phyloP scores from a whole-genome alignment of 2,113 vertebrate species.

The Pelodiscus sinensis region DNA sequence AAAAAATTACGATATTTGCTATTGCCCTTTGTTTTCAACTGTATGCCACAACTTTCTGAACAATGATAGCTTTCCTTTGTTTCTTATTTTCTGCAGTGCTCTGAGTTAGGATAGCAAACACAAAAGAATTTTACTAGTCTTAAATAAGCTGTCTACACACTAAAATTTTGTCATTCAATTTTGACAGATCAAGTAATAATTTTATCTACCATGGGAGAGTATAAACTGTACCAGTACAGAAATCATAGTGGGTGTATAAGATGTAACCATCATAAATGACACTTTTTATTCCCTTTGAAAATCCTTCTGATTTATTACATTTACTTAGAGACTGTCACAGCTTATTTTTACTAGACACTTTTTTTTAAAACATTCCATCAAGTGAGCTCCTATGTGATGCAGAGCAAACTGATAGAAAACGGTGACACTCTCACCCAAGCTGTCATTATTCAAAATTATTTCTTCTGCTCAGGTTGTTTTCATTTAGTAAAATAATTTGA shows the following conservation, averaged over 20 bases:
- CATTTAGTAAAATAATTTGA: constrained; percentile 78
- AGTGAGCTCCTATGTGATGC: constrained; percentile 68
- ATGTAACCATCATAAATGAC: constrained; percentile 77
- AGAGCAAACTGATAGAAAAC: constrained; percentile 73
- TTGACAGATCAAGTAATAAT: constrained; percentile 82
- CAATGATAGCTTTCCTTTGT: constrained; percentile 23
- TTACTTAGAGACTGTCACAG: constrained; percentile 79
- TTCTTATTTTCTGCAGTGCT: constrained; percentile 60
- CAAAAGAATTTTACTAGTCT: constrained; percentile 67
- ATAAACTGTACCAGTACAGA: constrained; percentile 75
- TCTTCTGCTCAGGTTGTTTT: constrained; percentile 76
- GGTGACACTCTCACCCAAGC: constrained; percentile 74
- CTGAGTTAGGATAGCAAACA: constrained; percentile 61
- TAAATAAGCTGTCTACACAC: constrained; percentile 75
- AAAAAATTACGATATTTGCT: constrained; percentile 32
- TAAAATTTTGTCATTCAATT: constrained; percentile 75
- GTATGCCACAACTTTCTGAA: constrained; percentile 37
- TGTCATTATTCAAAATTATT: constrained; percentile 76
- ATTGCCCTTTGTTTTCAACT: not conserved
- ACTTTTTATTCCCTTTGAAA: constrained; percentile 81
- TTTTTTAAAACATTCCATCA: constrained; percentile 68
- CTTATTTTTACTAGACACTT: constrained; percentile 77
- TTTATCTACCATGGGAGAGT: constrained; percentile 76
- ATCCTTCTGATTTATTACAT: constrained; percentile 78
- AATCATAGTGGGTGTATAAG: constrained; percentile 74